Conservation (phyloP, 1,140 invertebrate genomes). For the Drosophila pallidifrons region DNA sequence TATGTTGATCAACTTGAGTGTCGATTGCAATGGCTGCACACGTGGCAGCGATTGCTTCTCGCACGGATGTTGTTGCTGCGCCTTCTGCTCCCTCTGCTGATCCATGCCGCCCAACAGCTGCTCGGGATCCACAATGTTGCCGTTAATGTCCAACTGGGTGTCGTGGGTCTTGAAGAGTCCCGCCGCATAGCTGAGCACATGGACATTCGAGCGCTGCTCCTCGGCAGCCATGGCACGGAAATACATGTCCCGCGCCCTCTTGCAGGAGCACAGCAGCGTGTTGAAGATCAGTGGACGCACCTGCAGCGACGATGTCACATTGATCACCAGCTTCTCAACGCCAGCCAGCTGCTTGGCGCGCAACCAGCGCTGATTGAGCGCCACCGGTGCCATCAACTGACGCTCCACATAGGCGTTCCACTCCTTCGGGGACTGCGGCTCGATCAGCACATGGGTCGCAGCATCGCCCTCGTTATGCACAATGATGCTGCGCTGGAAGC, state of each 20-base stretch:
- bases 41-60: no score
- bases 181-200: conserved; percentile 95
- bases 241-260: conserved; percentile 95
- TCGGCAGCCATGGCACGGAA: conserved; percentile 91
- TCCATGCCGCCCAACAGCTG: conserved; percentile 38
- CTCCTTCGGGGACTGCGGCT: conserved; percentile 86
- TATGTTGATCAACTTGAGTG: conserved; percentile 75
- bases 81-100: background rate
- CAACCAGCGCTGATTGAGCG: conserved; percentile 92
- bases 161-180: conserved; percentile 94
- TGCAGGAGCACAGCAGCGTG: conserved; percentile 93
- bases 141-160: conserved; percentile 85
- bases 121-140: conserved; percentile 58
- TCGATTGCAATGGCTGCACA: conserved; percentile 60
- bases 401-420: conserved; percentile 90
- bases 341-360: conserved; percentile 80
- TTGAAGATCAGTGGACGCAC: conserved; percentile 90
- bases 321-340: conserved; percentile 88
- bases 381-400: conserved; percentile 92
- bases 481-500: conserved; percentile 89
- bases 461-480: conserved; percentile 96
- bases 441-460: conserved; percentile 88
- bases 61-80: no score
- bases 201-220: conserved; percentile 88
- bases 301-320: conserved; percentile 95